A percentile compares a stretch with the other conserved stretches of the same genome.
phyloP scores from a whole-genome alignment of 2,888 invertebrate species.

The Eremobia ochroleuca region DNA sequence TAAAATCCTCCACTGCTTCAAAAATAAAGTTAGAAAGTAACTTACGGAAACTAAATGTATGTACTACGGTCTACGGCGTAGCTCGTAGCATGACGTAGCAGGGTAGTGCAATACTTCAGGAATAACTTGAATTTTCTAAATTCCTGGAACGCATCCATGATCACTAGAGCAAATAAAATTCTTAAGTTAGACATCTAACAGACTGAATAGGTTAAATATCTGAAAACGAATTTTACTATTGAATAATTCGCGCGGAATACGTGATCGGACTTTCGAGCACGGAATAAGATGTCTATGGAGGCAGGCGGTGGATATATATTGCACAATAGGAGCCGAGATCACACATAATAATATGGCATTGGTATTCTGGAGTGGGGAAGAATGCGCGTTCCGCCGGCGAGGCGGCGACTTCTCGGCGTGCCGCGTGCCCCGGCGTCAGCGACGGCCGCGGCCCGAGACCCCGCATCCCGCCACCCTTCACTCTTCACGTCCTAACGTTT shows the following conservation, averaged over 20 bases:
- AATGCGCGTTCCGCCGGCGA: constrained; percentile 85
- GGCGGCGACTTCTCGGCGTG: constrained; percentile 83
- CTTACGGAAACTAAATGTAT: not conserved
- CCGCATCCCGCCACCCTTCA: constrained; percentile 48
- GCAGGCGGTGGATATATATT: constrained; percentile 78
- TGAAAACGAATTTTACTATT: constrained; percentile 66
- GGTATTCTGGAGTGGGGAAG: constrained; percentile 87
- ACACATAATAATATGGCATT: constrained; percentile 89
- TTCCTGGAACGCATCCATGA: constrained; percentile 28
- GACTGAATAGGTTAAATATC: constrained; percentile 64
- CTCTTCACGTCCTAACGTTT: constrained; percentile 51
- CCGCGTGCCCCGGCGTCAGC: constrained; percentile 77
- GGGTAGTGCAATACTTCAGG: not conserved
- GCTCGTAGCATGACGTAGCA: constrained; percentile 33
- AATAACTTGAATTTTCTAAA: constrained; percentile 19
- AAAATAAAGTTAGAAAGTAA: constrained; percentile 6
- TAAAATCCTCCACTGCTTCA: not conserved
- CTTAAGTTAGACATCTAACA: constrained; percentile 44
- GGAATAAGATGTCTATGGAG: constrained; percentile 83
- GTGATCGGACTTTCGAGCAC: constrained; percentile 81
- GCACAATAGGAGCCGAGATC: constrained; percentile 85
- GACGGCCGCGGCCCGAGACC: constrained; percentile 30
- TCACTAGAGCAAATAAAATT: constrained; percentile 41
- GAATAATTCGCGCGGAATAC: constrained; percentile 74
- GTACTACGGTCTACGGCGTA: constrained; percentile 38